Evolutionary conservation across 2,888 invertebrate genomes (phyloP).

Genomic region (Steinernema carpocapsae): DNA sequence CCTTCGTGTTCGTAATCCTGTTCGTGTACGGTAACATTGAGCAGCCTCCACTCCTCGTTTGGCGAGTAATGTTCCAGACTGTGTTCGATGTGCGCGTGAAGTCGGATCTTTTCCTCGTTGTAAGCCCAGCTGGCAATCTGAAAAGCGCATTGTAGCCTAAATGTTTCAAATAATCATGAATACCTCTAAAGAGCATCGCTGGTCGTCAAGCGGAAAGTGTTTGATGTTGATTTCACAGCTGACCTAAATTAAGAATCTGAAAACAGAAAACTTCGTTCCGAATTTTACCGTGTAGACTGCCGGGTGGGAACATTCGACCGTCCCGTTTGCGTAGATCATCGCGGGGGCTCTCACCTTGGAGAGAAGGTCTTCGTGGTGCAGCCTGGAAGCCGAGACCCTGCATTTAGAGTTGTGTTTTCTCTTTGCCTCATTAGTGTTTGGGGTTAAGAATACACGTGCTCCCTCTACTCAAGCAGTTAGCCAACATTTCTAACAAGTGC

Average conservation of each 20-base stretch:
- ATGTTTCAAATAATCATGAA: not conserved
- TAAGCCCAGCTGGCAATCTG: conserved; percentile 67
- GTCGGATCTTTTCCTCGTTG: conserved; percentile 61
- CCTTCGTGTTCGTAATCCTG: conserved; percentile 64
- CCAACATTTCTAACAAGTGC: conserved; percentile 8
- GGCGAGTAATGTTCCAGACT: conserved; percentile 62
- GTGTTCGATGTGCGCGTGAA: conserved; percentile 61
- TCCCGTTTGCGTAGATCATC: conserved; percentile 58
- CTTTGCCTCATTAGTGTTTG: not conserved
- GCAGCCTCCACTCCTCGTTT: conserved; percentile 63
- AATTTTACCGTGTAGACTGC: conserved; percentile 62
- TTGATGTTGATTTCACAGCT: conserved; percentile 63
- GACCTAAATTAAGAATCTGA: no score
- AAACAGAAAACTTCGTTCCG: no score
- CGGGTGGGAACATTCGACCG: conserved; percentile 61
- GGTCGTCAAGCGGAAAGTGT: conserved; percentile 51
- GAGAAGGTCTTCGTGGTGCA: conserved; percentile 64
- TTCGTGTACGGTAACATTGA: conserved; percentile 57
- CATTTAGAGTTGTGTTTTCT: conserved; percentile 33
- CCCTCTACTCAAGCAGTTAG: conserved; percentile 6
- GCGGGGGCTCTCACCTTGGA: conserved; percentile 59
- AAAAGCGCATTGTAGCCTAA: not conserved
- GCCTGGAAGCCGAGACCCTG: conserved; percentile 58
- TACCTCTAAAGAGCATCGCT: conserved; percentile 63
- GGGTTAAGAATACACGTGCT: no score